Evolutionary conservation across 2,888 invertebrate genomes (phyloP), one percentile per base, ranked within the genome.

Genomic region (Erebia palarica): DNA sequence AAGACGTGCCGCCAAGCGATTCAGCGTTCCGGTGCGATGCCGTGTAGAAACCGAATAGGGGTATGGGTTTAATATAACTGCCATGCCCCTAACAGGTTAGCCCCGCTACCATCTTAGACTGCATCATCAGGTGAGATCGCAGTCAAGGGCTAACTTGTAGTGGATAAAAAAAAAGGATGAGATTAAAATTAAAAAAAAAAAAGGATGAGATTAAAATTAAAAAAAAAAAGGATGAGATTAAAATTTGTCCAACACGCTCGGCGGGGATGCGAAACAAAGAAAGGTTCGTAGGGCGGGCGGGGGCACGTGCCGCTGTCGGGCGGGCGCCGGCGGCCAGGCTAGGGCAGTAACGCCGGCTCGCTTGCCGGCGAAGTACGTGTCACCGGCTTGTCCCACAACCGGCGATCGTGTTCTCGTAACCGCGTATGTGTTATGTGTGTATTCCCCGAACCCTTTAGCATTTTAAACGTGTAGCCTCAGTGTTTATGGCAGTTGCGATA

Each of bases 231-330:
- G n/a, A n/a, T n/a, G n/a, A 90, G 89, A 88, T 88, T 79, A 81
- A 80, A 81, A 80, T 80, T 89, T 90, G 90, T 88, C 86, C 86
- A 75, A 75, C 76, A 73, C 86, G 84, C 78, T 82, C 81, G 82
- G 84, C 81, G 85, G 86, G 86, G 83, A 82, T 84, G 86, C 86
- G 91, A 91, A 91, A 93, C 92, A 93, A 93, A 92, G 92, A 90
- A 91, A 89, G 85, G 77, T 83, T 85, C 84, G 84, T 79, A 83
- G 87, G 90, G 88, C 88, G 90, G 90, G 88, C 86, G 88, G 91
- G 90, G 89, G 79, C 79, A 77, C 77, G 76, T 77, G n/a, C n/a
- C n/a, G n/a, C n/a, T n/a, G 77, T 77, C 80, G 80, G 86, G 88
- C 88, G 90, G 90, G 88, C 86, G 88, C 91, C 90, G 89, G 78